phyloP scores from a whole-genome alignment of 2,888 invertebrate species.

The Iphiclides podalirius region DNA sequence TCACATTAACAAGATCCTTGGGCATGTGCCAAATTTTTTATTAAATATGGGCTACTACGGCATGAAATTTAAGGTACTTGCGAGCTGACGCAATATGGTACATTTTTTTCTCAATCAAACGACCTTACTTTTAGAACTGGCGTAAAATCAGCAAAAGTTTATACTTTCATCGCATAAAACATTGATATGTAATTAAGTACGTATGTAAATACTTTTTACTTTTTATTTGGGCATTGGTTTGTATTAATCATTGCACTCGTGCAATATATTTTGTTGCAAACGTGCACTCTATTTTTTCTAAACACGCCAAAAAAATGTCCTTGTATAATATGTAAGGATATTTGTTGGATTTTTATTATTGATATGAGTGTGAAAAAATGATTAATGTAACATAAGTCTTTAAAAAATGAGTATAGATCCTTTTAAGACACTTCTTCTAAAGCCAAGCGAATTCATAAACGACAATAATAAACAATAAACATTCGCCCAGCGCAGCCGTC shows the following conservation, averaged over 20 bases:
- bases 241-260: too few species aligned
- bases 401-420: too few species aligned
- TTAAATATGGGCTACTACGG: background rate
- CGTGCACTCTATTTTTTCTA: too few species aligned
- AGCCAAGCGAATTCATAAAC: constrained; percentile 15
- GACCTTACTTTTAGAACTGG: constrained; percentile 4
- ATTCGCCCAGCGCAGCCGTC: constrained; percentile 37
- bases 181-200: background rate
- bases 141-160: background rate
- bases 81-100: constrained; percentile 12
- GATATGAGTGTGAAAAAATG: too few species aligned
- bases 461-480: constrained; percentile 49
- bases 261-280: too few species aligned
- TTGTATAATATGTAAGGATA: too few species aligned
- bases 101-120: constrained; percentile 6
- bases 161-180: background rate
- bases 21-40: too few species aligned
- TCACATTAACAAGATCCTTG: background rate
- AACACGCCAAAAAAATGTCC: too few species aligned
- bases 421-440: too few species aligned
- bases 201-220: background rate
- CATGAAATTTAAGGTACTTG: background rate
- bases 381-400: too few species aligned
- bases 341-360: too few species aligned
- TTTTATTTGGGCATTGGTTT: background rate